Evolutionary conservation across 2,888 invertebrate genomes (phyloP), one percentile per base, ranked within the genome.

Genomic region (Brachyptera putata): DNA sequence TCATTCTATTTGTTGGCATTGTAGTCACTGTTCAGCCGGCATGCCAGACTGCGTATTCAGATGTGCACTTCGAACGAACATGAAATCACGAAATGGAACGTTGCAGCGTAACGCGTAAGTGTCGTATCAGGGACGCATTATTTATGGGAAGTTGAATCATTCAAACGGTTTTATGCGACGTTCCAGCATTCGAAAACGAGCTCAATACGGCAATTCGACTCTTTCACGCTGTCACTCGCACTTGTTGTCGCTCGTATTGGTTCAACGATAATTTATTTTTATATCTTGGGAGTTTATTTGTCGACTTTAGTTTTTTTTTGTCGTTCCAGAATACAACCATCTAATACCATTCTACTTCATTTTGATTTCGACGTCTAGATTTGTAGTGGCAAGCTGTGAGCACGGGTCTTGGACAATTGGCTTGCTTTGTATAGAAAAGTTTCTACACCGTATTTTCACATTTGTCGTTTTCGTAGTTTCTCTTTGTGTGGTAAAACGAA

Each of bases 401-500:
- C 18, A 22, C 53, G 18, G 53, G 53, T 34, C 22, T 34, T 36
- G 53, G 53, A 53, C 53, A 53, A 53, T 53, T 53, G 53, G 34
- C 36, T 53, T 30, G 53, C 53, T 53, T 53, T 53, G 53, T 53
- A 36, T 18, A n/a, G n/a, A n/a, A 22, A 36, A 34, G 21, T 53
- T 43, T 53, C 36, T 53, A 9, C 34, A n/a, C 21, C 53, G 53
- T 36, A 53, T 30, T 53, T 53, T 53, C 53, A 53, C 53, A 53
- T 53, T 53, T 53, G 53, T 53, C 53, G 53, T 53, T 34, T 53
- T 18, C 36, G 34, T 34, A 36, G 53, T 34, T 36, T 34, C 36
- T 53, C 53, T 53, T 53, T 53, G 53, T 53, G 53, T 53, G 11
- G 34, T 11, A 53, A 53, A 53, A 53, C 53, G 53, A 53, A 53